phyloP scores from a whole-genome alignment of 2,888 invertebrate species.

The Ophioninae sp. region DNA sequence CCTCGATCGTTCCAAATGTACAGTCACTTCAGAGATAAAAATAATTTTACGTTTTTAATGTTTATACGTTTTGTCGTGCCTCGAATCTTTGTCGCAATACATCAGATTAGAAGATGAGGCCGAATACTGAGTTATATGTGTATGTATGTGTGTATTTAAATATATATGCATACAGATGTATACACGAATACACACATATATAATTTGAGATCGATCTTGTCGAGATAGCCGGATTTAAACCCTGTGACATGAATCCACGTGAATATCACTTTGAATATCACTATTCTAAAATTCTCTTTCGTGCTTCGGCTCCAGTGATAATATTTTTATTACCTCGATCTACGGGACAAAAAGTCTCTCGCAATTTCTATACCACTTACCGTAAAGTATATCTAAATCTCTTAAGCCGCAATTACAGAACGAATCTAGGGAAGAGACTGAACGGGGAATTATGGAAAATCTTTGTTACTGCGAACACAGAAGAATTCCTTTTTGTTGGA shows the following conservation, averaged over 20 bases:
- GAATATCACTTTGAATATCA: constrained; percentile 31
- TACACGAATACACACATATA: background rate
- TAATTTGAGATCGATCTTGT: constrained; percentile 49
- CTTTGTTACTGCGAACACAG: constrained; percentile 3
- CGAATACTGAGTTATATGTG: constrained; percentile 35
- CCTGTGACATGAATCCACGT: constrained; percentile 59
- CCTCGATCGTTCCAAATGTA: constrained; percentile 19
- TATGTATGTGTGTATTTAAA: too few relatives aligned
- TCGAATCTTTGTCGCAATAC: constrained; percentile 29
- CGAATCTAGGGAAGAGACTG: constrained; percentile 29
- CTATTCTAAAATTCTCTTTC: constrained; percentile 13
- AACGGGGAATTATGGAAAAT: background rate
- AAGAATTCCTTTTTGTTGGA: constrained; percentile 21
- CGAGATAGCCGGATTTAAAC: constrained; percentile 48
- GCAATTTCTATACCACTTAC: background rate
- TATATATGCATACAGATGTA: background rate
- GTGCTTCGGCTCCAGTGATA: constrained; percentile 22
- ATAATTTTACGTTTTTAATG: constrained; percentile 44
- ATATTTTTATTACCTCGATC: constrained; percentile 41
- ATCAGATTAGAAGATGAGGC: constrained; percentile 42
- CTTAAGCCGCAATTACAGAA: constrained; percentile 26
- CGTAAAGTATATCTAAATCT: constrained; percentile 16
- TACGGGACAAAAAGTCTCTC: constrained; percentile 44
- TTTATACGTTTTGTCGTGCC: background rate
- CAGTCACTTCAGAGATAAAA: constrained; percentile 47